A percentile compares a stretch with the other conserved stretches of the same genome.
Conservation (phyloP, 2,797 vertebrate species). For the Borostomias antarcticus region DNA sequence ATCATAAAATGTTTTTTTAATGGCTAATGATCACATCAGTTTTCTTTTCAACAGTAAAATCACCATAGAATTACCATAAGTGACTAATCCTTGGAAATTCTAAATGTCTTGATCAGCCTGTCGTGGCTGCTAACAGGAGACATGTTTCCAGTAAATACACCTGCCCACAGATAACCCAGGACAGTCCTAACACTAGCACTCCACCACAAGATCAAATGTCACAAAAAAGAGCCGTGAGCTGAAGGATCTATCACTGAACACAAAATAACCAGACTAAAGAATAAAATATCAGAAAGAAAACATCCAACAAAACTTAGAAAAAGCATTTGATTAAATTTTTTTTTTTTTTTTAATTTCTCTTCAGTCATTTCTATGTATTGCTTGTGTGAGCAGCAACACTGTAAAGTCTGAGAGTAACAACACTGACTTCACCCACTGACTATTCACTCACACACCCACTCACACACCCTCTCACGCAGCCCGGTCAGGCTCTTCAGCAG, state of each 20-base stretch:
- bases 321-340: background rate
- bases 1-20: constrained; percentile 73
- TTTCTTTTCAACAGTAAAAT: constrained; percentile 49
- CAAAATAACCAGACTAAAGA: constrained; percentile 3
- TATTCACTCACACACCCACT: background rate
- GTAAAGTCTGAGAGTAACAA: background rate
- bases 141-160: background rate
- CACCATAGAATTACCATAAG: constrained; percentile 29
- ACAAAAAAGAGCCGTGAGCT: constrained; percentile 1
- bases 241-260: background rate
- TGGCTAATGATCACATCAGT: constrained; percentile 52
- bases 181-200: background rate
- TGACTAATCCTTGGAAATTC: background rate
- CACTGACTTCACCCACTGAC: background rate
- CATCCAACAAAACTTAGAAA: constrained; percentile 12
- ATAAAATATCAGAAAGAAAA: background rate
- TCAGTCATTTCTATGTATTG: constrained; percentile 1
- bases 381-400: constrained; percentile 2
- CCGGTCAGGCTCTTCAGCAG: background rate
- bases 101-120: constrained; percentile 1
- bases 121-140: background rate
- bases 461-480: constrained; percentile 10
- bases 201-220: constrained; percentile 8
- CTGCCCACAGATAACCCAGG: background rate
- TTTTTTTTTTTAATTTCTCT: background rate